Percentiles rank a stretch among this genome's conserved stretches.
phyloP scores from a whole-genome alignment of 2,113 vertebrate genomes.

The Leucosticte australis region DNA sequence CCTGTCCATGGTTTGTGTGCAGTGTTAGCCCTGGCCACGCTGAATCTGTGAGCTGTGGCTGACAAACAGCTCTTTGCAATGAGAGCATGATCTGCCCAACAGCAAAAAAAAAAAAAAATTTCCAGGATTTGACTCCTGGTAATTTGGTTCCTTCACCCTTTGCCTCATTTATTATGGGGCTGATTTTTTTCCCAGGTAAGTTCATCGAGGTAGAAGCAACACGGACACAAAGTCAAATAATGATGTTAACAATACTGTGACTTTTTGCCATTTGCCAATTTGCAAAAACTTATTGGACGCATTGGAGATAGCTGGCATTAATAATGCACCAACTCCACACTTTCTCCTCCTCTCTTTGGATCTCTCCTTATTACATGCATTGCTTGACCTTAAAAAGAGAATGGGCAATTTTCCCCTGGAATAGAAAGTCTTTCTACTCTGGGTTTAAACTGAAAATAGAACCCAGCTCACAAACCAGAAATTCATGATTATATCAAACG shows the following conservation, averaged over 20 bases:
- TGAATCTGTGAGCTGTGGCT: background rate
- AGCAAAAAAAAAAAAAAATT: background rate
- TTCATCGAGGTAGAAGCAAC: background rate
- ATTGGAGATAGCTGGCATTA: background rate
- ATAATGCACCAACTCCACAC: background rate
- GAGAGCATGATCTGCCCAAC: background rate
- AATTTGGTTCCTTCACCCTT: background rate
- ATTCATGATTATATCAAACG: background rate
- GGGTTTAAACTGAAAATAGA: background rate
- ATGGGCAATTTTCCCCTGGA: conserved; percentile 16
- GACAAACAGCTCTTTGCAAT: background rate
- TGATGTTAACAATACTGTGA: background rate
- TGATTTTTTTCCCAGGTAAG: background rate
- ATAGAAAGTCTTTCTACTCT: background rate
- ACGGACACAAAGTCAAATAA: background rate
- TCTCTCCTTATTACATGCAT: background rate
- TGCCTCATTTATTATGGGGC: background rate
- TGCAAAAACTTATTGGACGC: background rate
- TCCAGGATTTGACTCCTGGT: background rate
- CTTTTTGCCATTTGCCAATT: conserved; percentile 31
- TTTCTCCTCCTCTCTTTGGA: conserved; percentile 3
- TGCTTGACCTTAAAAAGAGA: conserved; percentile 30
- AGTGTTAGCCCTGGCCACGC: background rate
- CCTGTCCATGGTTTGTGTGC: rapidly evolving
- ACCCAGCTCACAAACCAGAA: background rate